These are phyloP conservation scores for Microctonus hyperodae DNA, from an alignment of 2,888 invertebrate species.

Conservation along the genomic window DNA sequence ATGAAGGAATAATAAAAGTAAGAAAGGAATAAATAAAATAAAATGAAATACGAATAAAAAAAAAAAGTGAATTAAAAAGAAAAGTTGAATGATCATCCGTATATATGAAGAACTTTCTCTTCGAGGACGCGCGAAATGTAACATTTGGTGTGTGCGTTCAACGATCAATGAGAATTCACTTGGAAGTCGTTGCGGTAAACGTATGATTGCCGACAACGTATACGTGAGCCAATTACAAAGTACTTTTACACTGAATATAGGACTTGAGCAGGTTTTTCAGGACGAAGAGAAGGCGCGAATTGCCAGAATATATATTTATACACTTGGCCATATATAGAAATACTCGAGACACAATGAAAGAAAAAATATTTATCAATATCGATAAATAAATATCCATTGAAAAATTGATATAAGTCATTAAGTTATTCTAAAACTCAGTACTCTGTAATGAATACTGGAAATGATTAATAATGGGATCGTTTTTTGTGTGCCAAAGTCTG, in stretches of 20 bases:
- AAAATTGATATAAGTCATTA: background rate
- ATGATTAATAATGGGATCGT: background rate
- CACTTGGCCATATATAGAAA: background rate
- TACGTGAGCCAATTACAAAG: slow-evolving; percentile 5
- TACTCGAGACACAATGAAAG: background rate
- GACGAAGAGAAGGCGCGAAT: background rate
- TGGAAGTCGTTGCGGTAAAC: slow-evolving; percentile 7
- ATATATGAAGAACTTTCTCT: background rate
- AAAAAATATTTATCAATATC: too few species aligned
- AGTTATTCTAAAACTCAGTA: background rate
- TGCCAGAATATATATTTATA: background rate
- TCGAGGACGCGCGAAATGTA: background rate
- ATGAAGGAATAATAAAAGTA: background rate
- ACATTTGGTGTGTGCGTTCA: background rate
- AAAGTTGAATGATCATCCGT: background rate
- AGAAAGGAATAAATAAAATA: too few species aligned
- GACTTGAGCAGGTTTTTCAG: slow-evolving; percentile 11
- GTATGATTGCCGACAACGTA: slow-evolving; percentile 7
- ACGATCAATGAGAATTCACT: slow-evolving; percentile 15
- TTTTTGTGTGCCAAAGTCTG: background rate
- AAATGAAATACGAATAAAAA: background rate
- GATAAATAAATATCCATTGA: too few species aligned
- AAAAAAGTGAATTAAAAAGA: background rate
- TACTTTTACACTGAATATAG: background rate
- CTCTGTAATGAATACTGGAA: background rate